Evolutionary conservation across 2,797 vertebrate genomes (phyloP).

Genomic region (Chaetodon trifasciatus): DNA sequence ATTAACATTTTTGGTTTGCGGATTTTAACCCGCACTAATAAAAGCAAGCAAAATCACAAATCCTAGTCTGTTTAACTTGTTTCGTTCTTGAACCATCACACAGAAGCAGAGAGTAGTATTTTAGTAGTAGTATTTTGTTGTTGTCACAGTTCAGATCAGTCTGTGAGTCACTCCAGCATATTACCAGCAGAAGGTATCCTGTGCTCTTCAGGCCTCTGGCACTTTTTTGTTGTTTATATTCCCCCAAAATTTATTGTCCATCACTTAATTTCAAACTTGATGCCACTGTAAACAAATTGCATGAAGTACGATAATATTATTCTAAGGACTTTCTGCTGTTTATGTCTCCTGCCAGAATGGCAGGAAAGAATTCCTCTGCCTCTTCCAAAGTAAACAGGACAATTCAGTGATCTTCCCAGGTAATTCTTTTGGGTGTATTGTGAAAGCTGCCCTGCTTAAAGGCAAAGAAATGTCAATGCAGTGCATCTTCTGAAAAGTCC

Average conservation of each 20-base stretch:
- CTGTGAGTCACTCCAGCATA: constrained; percentile 26
- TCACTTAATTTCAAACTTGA: constrained; percentile 52
- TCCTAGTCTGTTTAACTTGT: background rate
- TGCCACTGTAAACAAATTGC: constrained; percentile 61
- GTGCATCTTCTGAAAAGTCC: constrained; percentile 27
- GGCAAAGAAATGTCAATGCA: constrained; percentile 31
- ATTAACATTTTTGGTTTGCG: constrained; percentile 44
- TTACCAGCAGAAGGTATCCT: constrained; percentile 31
- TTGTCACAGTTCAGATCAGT: constrained; percentile 4
- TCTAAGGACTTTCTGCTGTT: constrained; percentile 49
- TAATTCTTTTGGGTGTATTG: constrained; percentile 38
- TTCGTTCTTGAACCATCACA: constrained; percentile 22
- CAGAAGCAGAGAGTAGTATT: constrained; percentile 1
- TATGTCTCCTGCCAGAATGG: constrained; percentile 60
- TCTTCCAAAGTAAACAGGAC: constrained; percentile 68
- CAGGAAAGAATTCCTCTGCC: constrained; percentile 62
- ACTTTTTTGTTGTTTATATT: constrained; percentile 58
- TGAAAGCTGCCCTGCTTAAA: constrained; percentile 42
- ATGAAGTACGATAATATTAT: constrained; percentile 66
- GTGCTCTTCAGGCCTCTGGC: constrained; percentile 29
- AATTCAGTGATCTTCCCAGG: constrained; percentile 70
- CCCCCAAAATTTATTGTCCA: constrained; percentile 47
- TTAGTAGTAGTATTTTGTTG: background rate
- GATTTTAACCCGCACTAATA: constrained; percentile 41
- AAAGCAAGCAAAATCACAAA: constrained; percentile 29